phyloP scores from a whole-genome alignment of 2,113 vertebrate species.

The Piprites chloris region DNA sequence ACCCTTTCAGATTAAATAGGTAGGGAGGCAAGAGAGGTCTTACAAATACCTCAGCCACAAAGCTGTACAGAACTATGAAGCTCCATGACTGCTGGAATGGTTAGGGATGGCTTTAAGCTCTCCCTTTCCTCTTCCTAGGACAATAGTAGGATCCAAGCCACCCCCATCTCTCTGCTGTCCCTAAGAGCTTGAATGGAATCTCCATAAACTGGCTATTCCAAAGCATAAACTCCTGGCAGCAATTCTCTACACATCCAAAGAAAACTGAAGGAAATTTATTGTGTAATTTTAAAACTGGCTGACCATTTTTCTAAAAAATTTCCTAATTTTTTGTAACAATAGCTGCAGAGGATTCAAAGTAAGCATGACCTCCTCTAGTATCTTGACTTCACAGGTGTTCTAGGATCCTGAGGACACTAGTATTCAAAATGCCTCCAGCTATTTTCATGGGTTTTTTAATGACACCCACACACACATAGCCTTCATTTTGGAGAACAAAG shows the following conservation, averaged over 20 bases:
- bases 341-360: background rate
- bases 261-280: background rate
- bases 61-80: background rate
- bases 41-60: background rate
- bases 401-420: background rate
- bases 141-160: background rate
- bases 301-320: background rate
- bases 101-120: background rate
- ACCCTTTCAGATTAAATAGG: background rate
- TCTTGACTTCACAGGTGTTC: background rate
- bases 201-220: background rate
- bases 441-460: background rate
- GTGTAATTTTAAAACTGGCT: background rate
- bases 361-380: background rate
- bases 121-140: background rate
- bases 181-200: background rate
- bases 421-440: background rate
- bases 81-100: background rate
- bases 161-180: background rate
- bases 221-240: background rate
- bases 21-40: background rate
- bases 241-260: background rate
- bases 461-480: background rate
- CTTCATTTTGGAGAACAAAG: background rate
- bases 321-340: background rate